These are phyloP conservation scores for Lepidothrix coronata DNA, from an alignment of 2,113 vertebrate species.

Conservation along the genomic window DNA sequence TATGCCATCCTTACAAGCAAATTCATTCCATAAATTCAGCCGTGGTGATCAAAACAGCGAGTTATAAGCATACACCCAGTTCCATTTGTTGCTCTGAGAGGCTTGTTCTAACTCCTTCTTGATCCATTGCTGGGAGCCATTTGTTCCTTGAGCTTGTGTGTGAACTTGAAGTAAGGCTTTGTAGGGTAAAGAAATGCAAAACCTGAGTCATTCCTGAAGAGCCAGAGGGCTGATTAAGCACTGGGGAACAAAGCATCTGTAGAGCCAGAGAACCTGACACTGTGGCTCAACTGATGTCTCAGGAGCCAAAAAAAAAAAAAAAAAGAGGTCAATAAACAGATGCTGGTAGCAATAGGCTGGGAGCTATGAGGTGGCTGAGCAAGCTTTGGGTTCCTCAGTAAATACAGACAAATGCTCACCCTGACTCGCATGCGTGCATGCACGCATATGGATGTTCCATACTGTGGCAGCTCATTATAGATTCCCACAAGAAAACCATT, in stretches of 20 bases:
- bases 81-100: not conserved
- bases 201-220: not conserved
- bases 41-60: rapidly evolving
- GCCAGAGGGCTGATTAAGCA: not conserved
- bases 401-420: not conserved
- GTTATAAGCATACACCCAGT: not conserved
- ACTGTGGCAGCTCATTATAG: not conserved
- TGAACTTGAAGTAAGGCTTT: not conserved
- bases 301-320: not conserved
- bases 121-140: not conserved
- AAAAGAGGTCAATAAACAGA: not conserved
- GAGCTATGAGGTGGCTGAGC: rapidly evolving
- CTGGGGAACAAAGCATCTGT: not conserved
- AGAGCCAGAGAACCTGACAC: not conserved
- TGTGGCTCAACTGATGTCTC: not conserved
- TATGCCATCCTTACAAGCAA: not conserved
- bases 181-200: not conserved
- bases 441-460: not conserved
- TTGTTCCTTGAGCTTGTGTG: not conserved
- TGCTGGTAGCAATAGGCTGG: not conserved
- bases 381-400: not conserved
- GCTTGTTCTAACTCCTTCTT: not conserved
- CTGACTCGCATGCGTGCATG: not conserved
- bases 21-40: not conserved
- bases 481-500: conserved; percentile 34